Base-by-base conservation (phyloP, 2,113 vertebrate genomes). In the Leptosomus discolor region DNA sequence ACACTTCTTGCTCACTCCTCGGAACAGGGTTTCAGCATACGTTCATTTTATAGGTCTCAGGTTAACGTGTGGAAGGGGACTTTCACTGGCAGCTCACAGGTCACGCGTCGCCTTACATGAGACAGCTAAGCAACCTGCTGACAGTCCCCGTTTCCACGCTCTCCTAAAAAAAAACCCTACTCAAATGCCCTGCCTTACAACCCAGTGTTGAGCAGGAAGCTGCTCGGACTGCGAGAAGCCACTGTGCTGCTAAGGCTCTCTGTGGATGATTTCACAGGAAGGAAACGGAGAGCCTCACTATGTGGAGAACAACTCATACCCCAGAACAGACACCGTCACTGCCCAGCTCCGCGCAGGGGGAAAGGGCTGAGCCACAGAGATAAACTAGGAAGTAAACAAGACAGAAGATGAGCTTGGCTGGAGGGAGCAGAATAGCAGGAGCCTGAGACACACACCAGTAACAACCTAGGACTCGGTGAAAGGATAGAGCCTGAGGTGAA, bases 381-480 rank as follows among this genome's bases (percentile, higher is more conserved):
- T 82, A 95, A 96, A 97, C 80, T 88, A 54, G 87, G 92, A 96
- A 91, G 77, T 95, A 90, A 96, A 96, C 84, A 96, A 75, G 65
- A n/a, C 21, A 30, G 41, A 11, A 67, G 91, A 68, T 15, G 87
- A 89, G 61, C 65, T 68, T 13, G 46, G 51, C 74, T 56, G 34
- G 13, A 83, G n/a, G 61, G 20, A 71, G 23, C 46, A 16, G 64
- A 54, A 17, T 1, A 30, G 43, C 61, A 27, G 36, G 48, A 88
- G 79, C 22, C 58, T 1, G 2, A 68, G 26, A 73, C 16, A 29
- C 43, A 20, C 41, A 76, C 6, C 39, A 23, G 8, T 5, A 69
- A 56, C 34, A 26, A 53, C 43, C 29, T 0, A 23, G 34, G 65
- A 39, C 34, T 34, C 6, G 1, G n/a, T 7, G 4, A 2, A 83